Percentiles rank a stretch among this genome's conserved stretches.
Conservation (phyloP, 2,888 invertebrate species). For the Rhimphoctona megacephalus region DNA sequence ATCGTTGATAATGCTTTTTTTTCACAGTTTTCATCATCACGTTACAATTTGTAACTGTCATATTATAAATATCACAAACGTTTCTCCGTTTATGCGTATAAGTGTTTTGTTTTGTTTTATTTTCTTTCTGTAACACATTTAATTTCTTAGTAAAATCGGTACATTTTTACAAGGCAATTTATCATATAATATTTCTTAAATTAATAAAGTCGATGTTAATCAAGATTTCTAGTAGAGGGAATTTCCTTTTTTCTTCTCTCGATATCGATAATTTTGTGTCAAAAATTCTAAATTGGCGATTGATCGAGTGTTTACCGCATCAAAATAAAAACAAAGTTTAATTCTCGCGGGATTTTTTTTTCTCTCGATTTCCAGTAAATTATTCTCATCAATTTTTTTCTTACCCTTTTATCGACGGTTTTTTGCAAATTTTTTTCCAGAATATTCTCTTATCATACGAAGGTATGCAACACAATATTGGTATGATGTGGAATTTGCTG, state of each 20-base stretch:
- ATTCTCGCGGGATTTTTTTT: neutral
- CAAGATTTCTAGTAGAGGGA: slow-evolving; percentile 44
- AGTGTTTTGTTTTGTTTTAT: slow-evolving; percentile 23
- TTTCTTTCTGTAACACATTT: slow-evolving; percentile 80
- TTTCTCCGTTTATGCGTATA: neutral
- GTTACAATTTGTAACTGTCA: neutral
- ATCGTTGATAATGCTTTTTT: slow-evolving; percentile 18
- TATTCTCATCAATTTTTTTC: slow-evolving; percentile 20
- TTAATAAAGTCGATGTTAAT: slow-evolving; percentile 75
- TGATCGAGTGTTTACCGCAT: slow-evolving; percentile 18
- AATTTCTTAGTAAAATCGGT: slow-evolving; percentile 81
- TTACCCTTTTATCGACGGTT: neutral
- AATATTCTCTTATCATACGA: slow-evolving; percentile 55
- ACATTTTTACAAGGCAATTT: slow-evolving; percentile 82
- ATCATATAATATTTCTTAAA: slow-evolving; percentile 78
- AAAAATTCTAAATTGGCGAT: slow-evolving; percentile 25
- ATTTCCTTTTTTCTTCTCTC: slow-evolving; percentile 15
- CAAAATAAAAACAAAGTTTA: neutral
- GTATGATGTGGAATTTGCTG: slow-evolving; percentile 57
- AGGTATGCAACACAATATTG: slow-evolving; percentile 67
- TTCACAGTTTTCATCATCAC: slow-evolving; percentile 7
- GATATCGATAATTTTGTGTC: slow-evolving; percentile 15
- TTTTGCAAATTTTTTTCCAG: slow-evolving; percentile 15
- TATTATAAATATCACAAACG: neutral
- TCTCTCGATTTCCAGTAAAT: slow-evolving; percentile 11